A percentile compares a stretch with the other conserved stretches of the same genome.
phyloP scores from a whole-genome alignment of 2,797 vertebrate genomes.

The Botia kubotai region DNA sequence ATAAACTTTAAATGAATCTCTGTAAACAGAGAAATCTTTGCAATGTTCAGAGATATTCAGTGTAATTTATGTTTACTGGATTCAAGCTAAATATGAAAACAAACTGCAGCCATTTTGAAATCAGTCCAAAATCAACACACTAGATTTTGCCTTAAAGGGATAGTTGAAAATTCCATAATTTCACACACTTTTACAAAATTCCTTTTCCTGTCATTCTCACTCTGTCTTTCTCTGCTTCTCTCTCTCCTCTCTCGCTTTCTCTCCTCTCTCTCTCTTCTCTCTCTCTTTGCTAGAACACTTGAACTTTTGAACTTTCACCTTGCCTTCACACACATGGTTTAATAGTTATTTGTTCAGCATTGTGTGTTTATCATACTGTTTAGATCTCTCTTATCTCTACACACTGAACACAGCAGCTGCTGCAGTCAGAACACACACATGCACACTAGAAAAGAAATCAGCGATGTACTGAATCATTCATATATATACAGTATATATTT shows the following conservation, averaged over 20 bases:
- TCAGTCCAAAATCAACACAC: neutral
- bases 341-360: constrained; percentile 3
- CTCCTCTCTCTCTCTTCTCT: no score
- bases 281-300: neutral
- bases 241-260: no score
- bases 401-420: neutral
- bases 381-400: neutral
- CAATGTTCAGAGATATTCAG: neutral
- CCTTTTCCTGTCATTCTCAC: neutral
- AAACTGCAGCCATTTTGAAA: constrained; percentile 1
- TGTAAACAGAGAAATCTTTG: neutral
- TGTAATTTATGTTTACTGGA: neutral
- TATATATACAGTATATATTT: neutral
- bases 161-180: neutral
- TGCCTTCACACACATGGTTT: constrained; percentile 5
- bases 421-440: neutral
- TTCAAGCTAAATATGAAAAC: neutral
- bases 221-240: no score
- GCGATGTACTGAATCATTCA: neutral
- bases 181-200: neutral
- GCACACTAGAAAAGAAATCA: neutral
- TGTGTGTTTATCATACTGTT: constrained; percentile 2
- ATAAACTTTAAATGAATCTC: constrained; percentile 9
- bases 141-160: neutral
- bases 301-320: neutral